Evolutionary conservation across 1,140 invertebrate genomes (phyloP), one percentile per base, ranked within the genome.

Genomic region (Lepidurus apus): DNA sequence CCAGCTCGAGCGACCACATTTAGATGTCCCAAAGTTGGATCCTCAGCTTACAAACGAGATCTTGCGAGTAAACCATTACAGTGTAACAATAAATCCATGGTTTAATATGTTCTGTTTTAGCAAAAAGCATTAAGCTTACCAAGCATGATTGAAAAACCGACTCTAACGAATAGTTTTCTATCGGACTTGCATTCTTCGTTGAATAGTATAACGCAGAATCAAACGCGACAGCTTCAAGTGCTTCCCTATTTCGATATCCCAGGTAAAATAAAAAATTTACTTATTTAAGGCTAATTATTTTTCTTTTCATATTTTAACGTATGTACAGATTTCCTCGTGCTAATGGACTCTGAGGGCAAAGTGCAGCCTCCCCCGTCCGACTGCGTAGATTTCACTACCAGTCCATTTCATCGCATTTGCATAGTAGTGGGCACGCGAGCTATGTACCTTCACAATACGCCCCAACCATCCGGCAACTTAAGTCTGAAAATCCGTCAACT

Each of bases 361-460:
- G 53, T 65, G 21, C 53, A 65, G 13, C 6, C 53, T 7, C 21
- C 21, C 53, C 53, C 53, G 21, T 9, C 53, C 8, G 17, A 13
- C 21, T 65, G 53, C 13, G 53, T 65, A 4, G 53, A 65, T 65
- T 65, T 17, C 9, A 17, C 53, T 65, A 65, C 53, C 53, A 21
- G 53, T n/a, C 53, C 53, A 3, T 65, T 65, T 21, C 53, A 65
- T 65, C 53, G 53, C 53, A 65, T 65, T 65, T 65, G 53, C 53
- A 65, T 65, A 65, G 53, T 65, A 65, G 53, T 65, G 53, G 53
- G 53, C 53, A 65, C 53, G 53, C 53, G 53, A 65, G 13, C 17
- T 21, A 65, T 65, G 53, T 65, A n/a, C 53, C 53, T 65, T 65
- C 53, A 65, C 53, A 65, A 65, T 65, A n/a, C 53, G n/a, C 53